Conservation (phyloP, 1,140 invertebrate genomes). For the Phymastichus coffea region DNA sequence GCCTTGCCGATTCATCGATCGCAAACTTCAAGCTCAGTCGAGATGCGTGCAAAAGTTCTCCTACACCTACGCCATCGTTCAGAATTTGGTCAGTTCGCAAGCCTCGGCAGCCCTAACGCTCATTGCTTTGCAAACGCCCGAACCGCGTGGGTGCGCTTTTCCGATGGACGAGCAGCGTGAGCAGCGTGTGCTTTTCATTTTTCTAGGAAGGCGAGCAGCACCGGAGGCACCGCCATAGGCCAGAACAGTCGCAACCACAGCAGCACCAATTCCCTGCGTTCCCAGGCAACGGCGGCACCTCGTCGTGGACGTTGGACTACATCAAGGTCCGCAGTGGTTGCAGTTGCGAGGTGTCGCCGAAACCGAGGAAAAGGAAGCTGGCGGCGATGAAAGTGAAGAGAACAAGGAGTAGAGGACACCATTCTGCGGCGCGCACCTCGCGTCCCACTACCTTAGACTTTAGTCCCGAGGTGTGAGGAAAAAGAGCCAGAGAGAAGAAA, state of each 20-base stretch:
- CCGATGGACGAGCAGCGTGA: too few species aligned
- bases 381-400: constrained; percentile 40
- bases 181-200: not conserved
- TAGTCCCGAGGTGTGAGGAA: constrained; percentile 24
- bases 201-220: constrained; percentile 44
- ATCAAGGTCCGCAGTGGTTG: constrained; percentile 80
- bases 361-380: constrained; percentile 50
- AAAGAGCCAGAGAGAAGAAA: too few species aligned
- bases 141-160: too few species aligned
- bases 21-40: constrained; percentile 67
- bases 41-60: constrained; percentile 80
- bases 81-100: too few species aligned
- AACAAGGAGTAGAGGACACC: constrained; percentile 39
- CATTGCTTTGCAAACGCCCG: too few species aligned
- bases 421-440: not conserved
- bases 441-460: constrained; percentile 10
- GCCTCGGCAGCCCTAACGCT: too few species aligned
- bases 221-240: constrained; percentile 49
- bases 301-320: constrained; percentile 75
- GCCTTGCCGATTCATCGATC: constrained; percentile 76
- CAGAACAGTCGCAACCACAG: constrained; percentile 48
- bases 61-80: constrained; percentile 81
- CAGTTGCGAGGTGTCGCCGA: constrained; percentile 69
- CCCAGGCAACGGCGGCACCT: constrained; percentile 50
- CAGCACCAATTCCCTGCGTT: constrained; percentile 57